phyloP scores from a whole-genome alignment of 2,113 vertebrate genomes.

The Pygoscelis adeliae region DNA sequence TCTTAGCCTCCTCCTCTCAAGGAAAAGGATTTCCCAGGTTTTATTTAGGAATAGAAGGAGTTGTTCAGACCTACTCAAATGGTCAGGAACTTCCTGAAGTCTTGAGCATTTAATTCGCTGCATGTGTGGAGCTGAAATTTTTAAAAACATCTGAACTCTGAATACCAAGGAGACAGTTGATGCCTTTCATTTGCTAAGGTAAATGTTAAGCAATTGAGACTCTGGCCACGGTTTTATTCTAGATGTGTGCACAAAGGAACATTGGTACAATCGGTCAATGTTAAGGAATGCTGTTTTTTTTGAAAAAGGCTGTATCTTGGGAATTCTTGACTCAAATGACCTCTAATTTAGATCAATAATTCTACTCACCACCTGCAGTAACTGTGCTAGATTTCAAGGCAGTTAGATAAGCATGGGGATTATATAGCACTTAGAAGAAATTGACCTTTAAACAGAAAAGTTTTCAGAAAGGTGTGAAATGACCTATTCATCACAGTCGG shows the following conservation, averaged over 20 bases:
- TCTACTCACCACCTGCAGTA: neutral
- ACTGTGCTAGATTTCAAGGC: neutral
- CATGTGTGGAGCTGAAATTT: neutral
- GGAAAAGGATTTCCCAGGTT: neutral
- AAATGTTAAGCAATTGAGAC: neutral
- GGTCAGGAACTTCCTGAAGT: neutral
- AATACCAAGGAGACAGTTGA: neutral
- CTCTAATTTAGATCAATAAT: neutral
- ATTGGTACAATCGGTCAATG: neutral
- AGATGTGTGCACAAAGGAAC: neutral
- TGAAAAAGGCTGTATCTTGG: neutral
- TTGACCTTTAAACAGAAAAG: neutral
- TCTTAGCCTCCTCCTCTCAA: neutral
- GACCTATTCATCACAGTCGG: neutral
- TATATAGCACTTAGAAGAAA: neutral
- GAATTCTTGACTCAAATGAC: neutral
- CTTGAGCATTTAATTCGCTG: neutral
- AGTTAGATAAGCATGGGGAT: slow-evolving; percentile 5
- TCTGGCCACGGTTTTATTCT: neutral
- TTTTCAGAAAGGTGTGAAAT: slow-evolving; percentile 25
- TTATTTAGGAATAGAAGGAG: neutral
- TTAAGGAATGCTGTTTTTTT: neutral
- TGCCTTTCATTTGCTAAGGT: neutral
- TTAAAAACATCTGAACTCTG: neutral
- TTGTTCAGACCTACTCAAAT: neutral